Evolutionary conservation across 92 coral and sea anemone species (phyloP).

Genomic region (Blastomussa wellsi): DNA sequence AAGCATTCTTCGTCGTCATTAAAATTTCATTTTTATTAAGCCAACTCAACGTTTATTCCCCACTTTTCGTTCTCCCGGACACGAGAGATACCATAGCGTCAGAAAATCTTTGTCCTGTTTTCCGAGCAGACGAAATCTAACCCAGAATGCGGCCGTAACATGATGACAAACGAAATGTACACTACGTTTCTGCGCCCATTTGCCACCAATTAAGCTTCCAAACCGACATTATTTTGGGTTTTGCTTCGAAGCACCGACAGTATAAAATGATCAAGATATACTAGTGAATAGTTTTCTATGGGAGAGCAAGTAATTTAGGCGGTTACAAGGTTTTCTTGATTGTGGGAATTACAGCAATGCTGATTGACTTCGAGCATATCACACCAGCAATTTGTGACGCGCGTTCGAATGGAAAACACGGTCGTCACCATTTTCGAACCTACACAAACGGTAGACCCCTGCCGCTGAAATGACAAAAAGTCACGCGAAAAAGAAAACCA

Average conservation of each 20-base stretch:
- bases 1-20: slow-evolving; percentile 16
- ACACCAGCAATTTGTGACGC: not conserved
- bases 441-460: slow-evolving; percentile 30
- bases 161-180: slow-evolving; percentile 11
- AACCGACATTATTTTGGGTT: not conserved
- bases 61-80: not conserved
- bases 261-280: not conserved
- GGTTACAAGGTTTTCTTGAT: not conserved
- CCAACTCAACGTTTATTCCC: slow-evolving; percentile 4
- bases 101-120: not conserved
- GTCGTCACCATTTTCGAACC: not conserved
- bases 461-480: slow-evolving; percentile 40
- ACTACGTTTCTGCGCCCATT: not conserved
- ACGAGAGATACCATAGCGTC: not conserved
- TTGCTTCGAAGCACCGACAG: not conserved
- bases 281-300: not conserved
- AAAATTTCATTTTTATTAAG: slow-evolving; percentile 27
- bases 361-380: not conserved
- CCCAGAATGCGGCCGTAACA: not conserved
- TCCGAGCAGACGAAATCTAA: not conserved
- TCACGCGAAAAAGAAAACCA: slow-evolving; percentile 26
- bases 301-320: not conserved
- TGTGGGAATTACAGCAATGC: not conserved
- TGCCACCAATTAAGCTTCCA: not conserved
- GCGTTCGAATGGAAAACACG: not conserved